Conservation (phyloP, 1,140 invertebrate species). For the Mamestra configurata region DNA sequence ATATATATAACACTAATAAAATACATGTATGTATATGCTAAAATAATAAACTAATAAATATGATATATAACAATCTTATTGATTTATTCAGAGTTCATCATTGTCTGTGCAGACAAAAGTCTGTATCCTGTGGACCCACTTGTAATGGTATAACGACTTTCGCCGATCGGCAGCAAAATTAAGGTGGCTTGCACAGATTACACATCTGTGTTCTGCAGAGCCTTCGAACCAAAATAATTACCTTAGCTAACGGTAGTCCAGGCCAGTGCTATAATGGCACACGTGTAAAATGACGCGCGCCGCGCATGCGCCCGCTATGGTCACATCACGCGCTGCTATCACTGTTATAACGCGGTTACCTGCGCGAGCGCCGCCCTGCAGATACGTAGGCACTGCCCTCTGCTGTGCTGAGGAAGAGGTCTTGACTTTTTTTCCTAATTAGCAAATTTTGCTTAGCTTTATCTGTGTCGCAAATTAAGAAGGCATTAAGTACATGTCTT, state of each 20-base stretch:
- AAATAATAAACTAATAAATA: too few species aligned
- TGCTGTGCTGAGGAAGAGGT: conserved; percentile 41
- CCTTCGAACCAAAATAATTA: conserved; percentile 7
- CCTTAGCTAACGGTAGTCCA: conserved; percentile 20
- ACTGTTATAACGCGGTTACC: conserved; percentile 77
- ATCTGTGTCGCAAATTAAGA: too few species aligned
- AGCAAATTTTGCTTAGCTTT: background rate
- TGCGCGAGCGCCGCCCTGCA: conserved; percentile 66
- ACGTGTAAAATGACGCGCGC: conserved; percentile 63
- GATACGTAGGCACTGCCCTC: conserved; percentile 60
- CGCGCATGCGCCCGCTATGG: conserved; percentile 71
- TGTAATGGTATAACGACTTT: too few species aligned
- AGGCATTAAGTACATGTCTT: too few species aligned
- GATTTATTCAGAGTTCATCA: too few species aligned
- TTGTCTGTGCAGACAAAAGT: too few species aligned
- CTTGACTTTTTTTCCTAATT: conserved; percentile 60
- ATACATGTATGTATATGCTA: too few species aligned
- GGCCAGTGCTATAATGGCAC: conserved; percentile 46
- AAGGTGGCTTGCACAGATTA: too few species aligned
- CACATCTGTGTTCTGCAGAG: background rate
- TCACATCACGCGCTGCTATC: conserved; percentile 80
- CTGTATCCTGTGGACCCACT: too few species aligned
- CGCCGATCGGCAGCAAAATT: background rate
- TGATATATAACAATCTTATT: too few species aligned
- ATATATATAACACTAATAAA: too few species aligned